Evolutionary conservation across 2,797 vertebrate species (phyloP).

Genomic region (Cirrhinus molitorella): DNA sequence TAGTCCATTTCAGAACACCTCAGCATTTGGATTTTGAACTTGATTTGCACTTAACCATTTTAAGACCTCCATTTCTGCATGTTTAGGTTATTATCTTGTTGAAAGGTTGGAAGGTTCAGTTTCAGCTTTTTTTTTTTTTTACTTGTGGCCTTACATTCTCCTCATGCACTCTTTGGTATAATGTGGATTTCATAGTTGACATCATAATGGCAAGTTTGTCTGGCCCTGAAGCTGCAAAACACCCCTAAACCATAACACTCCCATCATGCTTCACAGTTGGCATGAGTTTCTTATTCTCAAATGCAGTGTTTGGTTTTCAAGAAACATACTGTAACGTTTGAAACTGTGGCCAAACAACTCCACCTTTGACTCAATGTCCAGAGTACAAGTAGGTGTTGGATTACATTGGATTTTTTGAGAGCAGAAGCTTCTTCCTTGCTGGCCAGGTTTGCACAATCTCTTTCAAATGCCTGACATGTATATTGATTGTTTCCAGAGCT

Average conservation of each 20-base stretch:
- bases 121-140: background rate
- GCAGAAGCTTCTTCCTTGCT: background rate
- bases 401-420: background rate
- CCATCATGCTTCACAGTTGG: slow-evolving; percentile 51
- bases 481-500: slow-evolving; percentile 10
- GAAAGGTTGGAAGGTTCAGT: background rate
- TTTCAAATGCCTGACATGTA: background rate
- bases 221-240: slow-evolving; percentile 17
- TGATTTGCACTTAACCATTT: background rate
- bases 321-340: slow-evolving; percentile 17
- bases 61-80: background rate
- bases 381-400: slow-evolving; percentile 10
- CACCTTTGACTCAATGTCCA: slow-evolving; percentile 22
- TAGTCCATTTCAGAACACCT: background rate
- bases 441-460: background rate
- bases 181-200: slow-evolving; percentile 67
- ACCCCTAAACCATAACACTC: slow-evolving; percentile 19
- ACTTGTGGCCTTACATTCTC: background rate
- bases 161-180: slow-evolving; percentile 58
- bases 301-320: slow-evolving; percentile 39
- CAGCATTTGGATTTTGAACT: background rate
- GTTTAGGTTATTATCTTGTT: background rate
- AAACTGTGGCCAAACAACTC: slow-evolving; percentile 12
- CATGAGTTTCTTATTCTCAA: slow-evolving; percentile 54
- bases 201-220: slow-evolving; percentile 56